phyloP scores from a whole-genome alignment of 2,888 invertebrate genomes.

The Synanthedon andrenaeformis region DNA sequence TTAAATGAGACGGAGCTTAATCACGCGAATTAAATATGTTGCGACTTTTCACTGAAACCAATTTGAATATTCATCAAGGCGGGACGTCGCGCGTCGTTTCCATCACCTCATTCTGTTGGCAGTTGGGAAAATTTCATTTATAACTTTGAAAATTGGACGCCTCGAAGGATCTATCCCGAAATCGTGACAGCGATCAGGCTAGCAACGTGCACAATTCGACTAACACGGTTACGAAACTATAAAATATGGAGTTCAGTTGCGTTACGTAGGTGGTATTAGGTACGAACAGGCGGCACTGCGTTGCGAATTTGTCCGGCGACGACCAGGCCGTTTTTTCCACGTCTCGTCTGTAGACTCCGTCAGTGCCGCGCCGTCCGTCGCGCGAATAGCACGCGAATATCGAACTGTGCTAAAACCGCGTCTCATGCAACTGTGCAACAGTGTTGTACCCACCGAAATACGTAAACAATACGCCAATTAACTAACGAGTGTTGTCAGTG shows the following conservation, averaged over 20 bases:
- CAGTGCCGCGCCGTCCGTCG: conserved; percentile 34
- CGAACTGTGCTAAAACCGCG: conserved; percentile 12
- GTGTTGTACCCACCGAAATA: conserved; percentile 43
- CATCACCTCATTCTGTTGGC: conserved; percentile 20
- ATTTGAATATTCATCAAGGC: conserved; percentile 48
- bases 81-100: conserved; percentile 11
- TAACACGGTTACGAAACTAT: conserved; percentile 64
- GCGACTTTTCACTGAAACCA: conserved; percentile 41
- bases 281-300: conserved; percentile 32
- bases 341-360: not conserved
- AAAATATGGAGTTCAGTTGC: conserved; percentile 65
- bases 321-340: not conserved
- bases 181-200: conserved; percentile 60
- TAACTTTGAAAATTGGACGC: conserved; percentile 12
- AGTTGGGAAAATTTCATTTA: conserved; percentile 13
- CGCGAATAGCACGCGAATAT: conserved; percentile 17
- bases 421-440: conserved; percentile 39
- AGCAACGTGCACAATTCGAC: conserved; percentile 51
- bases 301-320: conserved; percentile 4
- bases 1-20: not conserved
- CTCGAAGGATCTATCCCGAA: conserved; percentile 47
- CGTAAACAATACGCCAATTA: conserved; percentile 44
- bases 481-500: conserved; percentile 38
- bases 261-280: conserved; percentile 48
- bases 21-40: conserved; percentile 27